Conservation (phyloP, 2,888 invertebrate species). For the Lamellibrachia columna region DNA sequence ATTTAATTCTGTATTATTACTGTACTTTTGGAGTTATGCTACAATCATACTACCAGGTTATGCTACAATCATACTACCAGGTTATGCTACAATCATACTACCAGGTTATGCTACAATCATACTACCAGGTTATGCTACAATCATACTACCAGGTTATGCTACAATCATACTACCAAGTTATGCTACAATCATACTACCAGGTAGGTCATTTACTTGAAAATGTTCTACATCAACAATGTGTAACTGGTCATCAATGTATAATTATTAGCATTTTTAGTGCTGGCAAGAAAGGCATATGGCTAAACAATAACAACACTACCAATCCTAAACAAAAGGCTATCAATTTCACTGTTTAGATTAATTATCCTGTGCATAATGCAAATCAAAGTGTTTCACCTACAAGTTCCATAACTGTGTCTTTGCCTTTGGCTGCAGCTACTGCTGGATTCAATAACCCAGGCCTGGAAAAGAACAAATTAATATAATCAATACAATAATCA, state of each 20-base stretch:
- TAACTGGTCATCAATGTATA: not conserved
- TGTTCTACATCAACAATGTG: not conserved
- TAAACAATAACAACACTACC: not conserved
- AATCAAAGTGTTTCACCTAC: constrained; percentile 40
- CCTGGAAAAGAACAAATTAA: constrained; percentile 50
- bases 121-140: not conserved
- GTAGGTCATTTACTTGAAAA: not conserved
- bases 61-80: not conserved
- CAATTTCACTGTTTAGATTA: no score
- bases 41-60: not conserved
- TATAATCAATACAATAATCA: not conserved
- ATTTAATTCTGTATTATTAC: not conserved
- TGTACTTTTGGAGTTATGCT: not conserved
- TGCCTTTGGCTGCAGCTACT: constrained; percentile 47
- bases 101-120: not conserved
- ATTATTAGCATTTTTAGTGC: not conserved
- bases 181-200: not conserved
- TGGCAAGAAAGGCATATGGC: not conserved
- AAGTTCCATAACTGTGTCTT: constrained; percentile 51
- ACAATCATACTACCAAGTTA: not conserved
- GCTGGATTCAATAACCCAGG: constrained; percentile 69
- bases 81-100: not conserved
- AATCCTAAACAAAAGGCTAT: not conserved
- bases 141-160: not conserved
- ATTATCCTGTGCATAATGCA: no score